Evolutionary conservation across 2,113 vertebrate genomes (phyloP).

Genomic region (Ophiodon elongatus): DNA sequence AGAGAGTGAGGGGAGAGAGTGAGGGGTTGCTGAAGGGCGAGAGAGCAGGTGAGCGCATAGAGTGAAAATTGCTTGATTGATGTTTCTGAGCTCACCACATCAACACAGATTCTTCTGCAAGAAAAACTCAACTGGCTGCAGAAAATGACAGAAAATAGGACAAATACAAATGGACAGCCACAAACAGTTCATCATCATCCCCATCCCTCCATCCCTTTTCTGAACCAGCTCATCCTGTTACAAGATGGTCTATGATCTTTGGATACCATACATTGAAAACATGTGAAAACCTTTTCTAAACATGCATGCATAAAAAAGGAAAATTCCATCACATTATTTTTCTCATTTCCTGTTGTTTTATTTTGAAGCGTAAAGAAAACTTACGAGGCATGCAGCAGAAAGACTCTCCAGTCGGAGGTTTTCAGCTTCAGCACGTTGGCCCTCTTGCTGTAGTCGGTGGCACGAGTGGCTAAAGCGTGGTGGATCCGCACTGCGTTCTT

Average conservation of each 20-base stretch:
- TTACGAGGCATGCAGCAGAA: constrained; percentile 96
- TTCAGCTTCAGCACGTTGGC: constrained; percentile 96
- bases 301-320: not conserved
- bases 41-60: not conserved
- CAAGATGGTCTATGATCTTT: not conserved
- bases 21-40: not conserved
- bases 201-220: not conserved
- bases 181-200: not conserved
- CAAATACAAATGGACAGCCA: not conserved
- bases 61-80: not conserved
- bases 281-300: not conserved
- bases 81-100: not conserved
- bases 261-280: not conserved
- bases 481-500: constrained; percentile 96
- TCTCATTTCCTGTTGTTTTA: not conserved
- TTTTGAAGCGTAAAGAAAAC: constrained; percentile 44
- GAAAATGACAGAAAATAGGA: not conserved
- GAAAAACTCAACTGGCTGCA: not conserved
- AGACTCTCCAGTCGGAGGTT: constrained; percentile 98
- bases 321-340: not conserved
- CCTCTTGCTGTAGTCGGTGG: constrained; percentile 97
- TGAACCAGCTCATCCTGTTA: not conserved
- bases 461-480: constrained; percentile 93
- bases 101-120: not conserved
- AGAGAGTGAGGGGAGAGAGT: too few species aligned